Evolutionary conservation across 2,113 vertebrate genomes (phyloP), one percentile per base, ranked within the genome.

Genomic region (Gorilla gorilla): DNA sequence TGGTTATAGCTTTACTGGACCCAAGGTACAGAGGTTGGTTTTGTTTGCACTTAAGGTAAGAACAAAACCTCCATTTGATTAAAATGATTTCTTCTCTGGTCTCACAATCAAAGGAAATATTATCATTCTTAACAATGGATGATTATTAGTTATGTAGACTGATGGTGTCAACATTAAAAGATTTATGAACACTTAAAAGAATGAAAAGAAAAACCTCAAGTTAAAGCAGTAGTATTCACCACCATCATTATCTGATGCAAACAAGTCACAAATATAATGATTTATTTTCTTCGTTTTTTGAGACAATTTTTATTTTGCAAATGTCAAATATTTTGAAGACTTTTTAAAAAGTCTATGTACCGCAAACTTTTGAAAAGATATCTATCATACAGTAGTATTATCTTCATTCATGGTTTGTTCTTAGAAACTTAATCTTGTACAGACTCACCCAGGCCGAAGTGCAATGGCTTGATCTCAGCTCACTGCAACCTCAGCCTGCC

Each of bases 261-360:
- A 94, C 20, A 79, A 20, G 16, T 73, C 12, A 43, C 18, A 25
- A 59, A 75, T 8, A 20, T 16, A 70, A 68, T 9, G 27, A 45
- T 20, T 81, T 68, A 35, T 59, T 90, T 52, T 22, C 12, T 66
- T 66, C 82, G 57, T 8, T 68, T 73, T 88, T 35, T 25, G 50
- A 89, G 22, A 92, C 30, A 35, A 59, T 73, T 64, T 96, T 84
- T 81, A 57, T 48, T 92, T 81, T 90, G 35, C 91, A 97, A 88
- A 85, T 3, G 13, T 75, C 30, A 32, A 79, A 7, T 35, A 48
- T 81, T 87, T 82, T 84, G 11, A 86, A 79, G 48, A 52, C 10
- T 38, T 40, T 61, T 25, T 40, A 12, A 93, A 43, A 89, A 61
- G 5, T 52, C 72, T 40, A 35, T 50, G 50, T 32, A 48, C 5